These are phyloP conservation scores for Amiota communis DNA, from an alignment of 2,888 invertebrate genomes.

Conservation along the genomic window DNA sequence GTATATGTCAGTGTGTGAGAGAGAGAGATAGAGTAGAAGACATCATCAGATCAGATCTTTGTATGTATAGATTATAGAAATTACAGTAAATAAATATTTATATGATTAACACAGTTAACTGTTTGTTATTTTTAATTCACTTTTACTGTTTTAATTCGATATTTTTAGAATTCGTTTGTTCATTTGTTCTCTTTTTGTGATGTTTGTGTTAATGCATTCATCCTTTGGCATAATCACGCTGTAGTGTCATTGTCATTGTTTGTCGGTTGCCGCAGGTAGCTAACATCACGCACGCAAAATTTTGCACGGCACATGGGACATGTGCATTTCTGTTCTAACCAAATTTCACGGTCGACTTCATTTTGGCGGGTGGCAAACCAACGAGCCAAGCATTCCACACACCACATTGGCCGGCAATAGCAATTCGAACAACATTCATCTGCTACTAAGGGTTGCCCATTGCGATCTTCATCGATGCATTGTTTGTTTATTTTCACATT, in stretches of 20 bases:
- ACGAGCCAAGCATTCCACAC: slow-evolving; percentile 86
- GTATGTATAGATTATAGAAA: no score
- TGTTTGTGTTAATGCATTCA: not conserved
- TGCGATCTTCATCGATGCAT: slow-evolving; percentile 76
- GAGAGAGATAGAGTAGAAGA: no score
- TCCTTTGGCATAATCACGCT: slow-evolving; percentile 46
- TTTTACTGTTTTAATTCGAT: slow-evolving; percentile 9
- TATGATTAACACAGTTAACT: slow-evolving; percentile 18
- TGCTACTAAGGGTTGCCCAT: slow-evolving; percentile 68
- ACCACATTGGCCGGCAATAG: slow-evolving; percentile 92
- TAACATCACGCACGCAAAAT: slow-evolving; percentile 90
- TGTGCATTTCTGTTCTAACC: slow-evolving; percentile 87
- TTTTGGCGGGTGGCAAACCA: slow-evolving; percentile 92
- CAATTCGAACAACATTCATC: slow-evolving; percentile 75
- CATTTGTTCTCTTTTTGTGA: not conserved
- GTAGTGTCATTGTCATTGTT: slow-evolving; percentile 26
- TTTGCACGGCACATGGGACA: slow-evolving; percentile 90
- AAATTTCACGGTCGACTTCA: slow-evolving; percentile 79
- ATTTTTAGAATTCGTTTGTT: not conserved
- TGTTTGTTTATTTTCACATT: slow-evolving; percentile 85
- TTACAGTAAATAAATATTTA: not conserved
- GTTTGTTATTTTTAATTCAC: not conserved
- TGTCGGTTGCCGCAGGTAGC: slow-evolving; percentile 68
- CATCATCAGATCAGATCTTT: no score
- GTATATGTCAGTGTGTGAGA: no score